Conservation (phyloP, 2,888 invertebrate genomes). For the Notodonta dromedarius region DNA sequence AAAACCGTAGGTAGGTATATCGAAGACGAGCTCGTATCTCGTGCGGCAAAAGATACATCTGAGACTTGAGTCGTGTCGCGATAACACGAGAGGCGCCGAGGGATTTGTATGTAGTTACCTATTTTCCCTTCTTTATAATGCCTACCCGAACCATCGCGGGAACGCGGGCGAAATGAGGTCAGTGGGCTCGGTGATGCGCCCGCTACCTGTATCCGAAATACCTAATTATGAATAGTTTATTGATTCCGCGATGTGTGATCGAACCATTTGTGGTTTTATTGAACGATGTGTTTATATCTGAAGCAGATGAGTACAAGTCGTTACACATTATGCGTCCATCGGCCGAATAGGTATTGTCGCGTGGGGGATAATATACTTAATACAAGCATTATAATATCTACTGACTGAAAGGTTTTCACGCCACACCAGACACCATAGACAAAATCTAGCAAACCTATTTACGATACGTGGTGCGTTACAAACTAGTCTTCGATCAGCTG, state of each 20-base stretch:
- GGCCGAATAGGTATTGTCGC: no score
- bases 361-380: no score
- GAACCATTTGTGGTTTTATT: neutral
- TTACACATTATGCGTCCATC: no score
- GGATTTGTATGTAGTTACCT: conserved; percentile 16
- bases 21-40: neutral
- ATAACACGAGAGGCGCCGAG: conserved; percentile 13
- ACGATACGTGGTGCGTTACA: no score
- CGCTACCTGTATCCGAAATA: conserved; percentile 22
- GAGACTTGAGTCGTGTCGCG: conserved; percentile 7
- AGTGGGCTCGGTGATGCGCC: conserved; percentile 21
- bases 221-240: conserved; percentile 24
- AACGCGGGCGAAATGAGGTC: conserved; percentile 35
- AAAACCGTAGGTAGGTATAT: neutral
- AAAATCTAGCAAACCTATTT: no score
- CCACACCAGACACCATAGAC: no score
- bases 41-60: neutral
- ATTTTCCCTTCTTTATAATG: conserved; percentile 29
- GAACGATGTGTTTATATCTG: neutral
- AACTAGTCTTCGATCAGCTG: no score
- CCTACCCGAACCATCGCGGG: conserved; percentile 23
- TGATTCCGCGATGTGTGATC: neutral
- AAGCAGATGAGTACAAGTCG: no score
- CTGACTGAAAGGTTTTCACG: no score
- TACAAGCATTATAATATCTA: no score